phyloP scores from a whole-genome alignment of 2,113 vertebrate genomes.

The Nothobranchius kuhntae region DNA sequence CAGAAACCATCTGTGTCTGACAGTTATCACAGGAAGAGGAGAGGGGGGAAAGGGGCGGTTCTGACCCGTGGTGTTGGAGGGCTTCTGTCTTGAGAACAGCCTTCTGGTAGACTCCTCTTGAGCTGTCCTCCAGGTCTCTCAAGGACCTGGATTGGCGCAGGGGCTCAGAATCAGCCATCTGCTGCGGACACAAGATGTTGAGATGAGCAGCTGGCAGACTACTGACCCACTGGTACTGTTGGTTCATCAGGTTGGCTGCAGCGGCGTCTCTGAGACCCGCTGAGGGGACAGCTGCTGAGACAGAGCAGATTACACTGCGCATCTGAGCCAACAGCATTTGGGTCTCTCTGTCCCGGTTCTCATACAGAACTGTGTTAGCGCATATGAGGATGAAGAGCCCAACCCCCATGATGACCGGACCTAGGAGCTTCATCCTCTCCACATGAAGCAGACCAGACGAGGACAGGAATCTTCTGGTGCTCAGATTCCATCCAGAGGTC shows the following conservation, averaged over 20 bases:
- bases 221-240: conserved; percentile 74
- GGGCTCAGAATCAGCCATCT: conserved; percentile 80
- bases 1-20: conserved; percentile 35
- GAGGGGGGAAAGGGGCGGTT: conserved; percentile 66
- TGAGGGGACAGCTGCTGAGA: conserved; percentile 75
- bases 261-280: conserved; percentile 69
- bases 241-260: conserved; percentile 57
- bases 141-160: conserved; percentile 61
- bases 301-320: conserved; percentile 83
- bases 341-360: conserved; percentile 95
- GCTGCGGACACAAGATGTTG: conserved; percentile 73
- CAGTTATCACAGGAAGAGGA: conserved; percentile 74
- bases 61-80: conserved; percentile 75
- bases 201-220: conserved; percentile 69
- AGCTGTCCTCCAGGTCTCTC: conserved; percentile 51
- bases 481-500: conserved; percentile 67
- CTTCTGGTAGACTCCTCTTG: conserved; percentile 53
- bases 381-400: conserved; percentile 98
- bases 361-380: conserved; percentile 96
- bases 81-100: conserved; percentile 68
- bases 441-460: conserved; percentile 75
- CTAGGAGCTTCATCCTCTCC: conserved; percentile 90
- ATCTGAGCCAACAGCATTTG: conserved; percentile 87
- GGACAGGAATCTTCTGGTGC: conserved; percentile 69
- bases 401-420: conserved; percentile 95